Evolutionary conservation across 2,888 invertebrate species (phyloP), one percentile per base, ranked within the genome.

Genomic region (Amblyjoppa fuscipennis): DNA sequence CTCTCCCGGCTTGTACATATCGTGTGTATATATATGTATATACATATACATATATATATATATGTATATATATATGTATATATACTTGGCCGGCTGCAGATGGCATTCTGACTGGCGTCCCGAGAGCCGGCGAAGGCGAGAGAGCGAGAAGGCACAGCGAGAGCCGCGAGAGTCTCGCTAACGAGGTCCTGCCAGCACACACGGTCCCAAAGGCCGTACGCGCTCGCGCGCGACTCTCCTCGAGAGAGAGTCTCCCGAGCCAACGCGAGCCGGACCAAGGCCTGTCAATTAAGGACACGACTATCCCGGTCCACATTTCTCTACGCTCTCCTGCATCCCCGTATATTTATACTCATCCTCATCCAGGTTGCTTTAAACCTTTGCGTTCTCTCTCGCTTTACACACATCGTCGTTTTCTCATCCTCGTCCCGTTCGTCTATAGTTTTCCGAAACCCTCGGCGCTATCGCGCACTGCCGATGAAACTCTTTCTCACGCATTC

Each of bases 221-320:
- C 87, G 86, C 81, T 68, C 81, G 83, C 71, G 80, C 82, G 85
- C 76, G 84, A 81, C 84, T 78, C 64, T 49, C 69, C 20, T 31
- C 28, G 34, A 28, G 28, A 70, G 71, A 56, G 34, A 71, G 79
- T 74, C 71, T 45, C 68, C 11, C 31, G 84, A 85, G 75, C 91
- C 91, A 92, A 91, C 68, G 80, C 80, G 85, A 78, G 66, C 69
- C 80, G 77, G 73, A 68, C 79, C 88, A 87, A 86, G 89, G 93
- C 93, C 94, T 94, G 94, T 94, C 94, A 94, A 94, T 94, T 94
- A 94, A 94, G 93, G 91, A 93, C 93, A 92, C 93, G 92, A 92
- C 93, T 93, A 92, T 93, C 92, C 92, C 93, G 92, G 92, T 91
- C 93, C 92, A 93, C 93, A 93, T 93, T 93, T 94, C 93, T 93